These are phyloP conservation scores for Tetragnatha montana DNA, from an alignment of 2,888 invertebrate species.

Conservation along the genomic window DNA sequence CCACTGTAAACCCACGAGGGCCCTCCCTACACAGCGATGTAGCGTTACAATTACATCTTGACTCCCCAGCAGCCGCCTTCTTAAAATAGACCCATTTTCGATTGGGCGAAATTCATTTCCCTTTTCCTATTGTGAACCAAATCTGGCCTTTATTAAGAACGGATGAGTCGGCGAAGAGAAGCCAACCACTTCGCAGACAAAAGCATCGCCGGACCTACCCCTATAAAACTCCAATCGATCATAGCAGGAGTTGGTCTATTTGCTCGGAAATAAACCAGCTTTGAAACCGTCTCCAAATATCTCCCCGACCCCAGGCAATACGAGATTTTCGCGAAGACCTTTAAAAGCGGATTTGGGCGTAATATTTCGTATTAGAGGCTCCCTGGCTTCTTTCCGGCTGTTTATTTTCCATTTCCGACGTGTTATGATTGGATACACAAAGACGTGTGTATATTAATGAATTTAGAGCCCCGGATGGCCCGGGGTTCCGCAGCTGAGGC, in stretches of 20 bases:
- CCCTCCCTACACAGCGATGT: too few species aligned
- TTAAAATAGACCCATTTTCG: too few species aligned
- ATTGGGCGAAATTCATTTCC: too few species aligned
- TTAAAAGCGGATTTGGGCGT: conserved; percentile 50
- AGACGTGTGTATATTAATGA: conserved; percentile 62
- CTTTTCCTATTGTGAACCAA: too few species aligned
- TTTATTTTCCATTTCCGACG: conserved; percentile 63
- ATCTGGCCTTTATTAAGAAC: too few species aligned
- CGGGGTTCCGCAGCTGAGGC: conserved; percentile 9
- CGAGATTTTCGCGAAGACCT: conserved; percentile 25
- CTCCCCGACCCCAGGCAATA: conserved; percentile 12
- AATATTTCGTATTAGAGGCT: conserved; percentile 42
- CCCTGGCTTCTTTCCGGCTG: conserved; percentile 18
- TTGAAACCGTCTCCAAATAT: conserved; percentile 31
- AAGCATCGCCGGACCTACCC: not conserved
- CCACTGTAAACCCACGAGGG: too few species aligned
- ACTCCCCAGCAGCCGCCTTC: too few species aligned
- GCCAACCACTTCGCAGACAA: not conserved
- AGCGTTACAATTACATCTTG: too few species aligned
- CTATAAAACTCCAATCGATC: not conserved
- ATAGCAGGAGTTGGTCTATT: conserved; percentile 17
- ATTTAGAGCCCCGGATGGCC: conserved; percentile 30
- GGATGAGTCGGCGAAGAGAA: too few species aligned
- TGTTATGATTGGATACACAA: conserved; percentile 62
- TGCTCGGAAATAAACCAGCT: conserved; percentile 25